Evolutionary conservation across 2,113 vertebrate species (phyloP), one percentile per base, ranked within the genome.

Genomic region (Coregonus clupeaformis): DNA sequence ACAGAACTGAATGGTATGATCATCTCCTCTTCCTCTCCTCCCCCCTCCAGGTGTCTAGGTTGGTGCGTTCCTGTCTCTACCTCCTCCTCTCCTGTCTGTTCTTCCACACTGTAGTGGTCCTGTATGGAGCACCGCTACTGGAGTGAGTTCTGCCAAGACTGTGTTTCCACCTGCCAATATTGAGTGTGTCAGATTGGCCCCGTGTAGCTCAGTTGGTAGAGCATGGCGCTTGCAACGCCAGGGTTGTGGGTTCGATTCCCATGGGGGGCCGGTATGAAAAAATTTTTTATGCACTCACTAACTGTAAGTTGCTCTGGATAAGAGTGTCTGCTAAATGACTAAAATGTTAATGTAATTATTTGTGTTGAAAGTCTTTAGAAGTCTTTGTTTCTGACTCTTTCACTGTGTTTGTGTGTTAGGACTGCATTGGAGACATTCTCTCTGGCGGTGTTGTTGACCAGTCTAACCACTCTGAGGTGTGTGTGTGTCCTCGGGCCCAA

Each of bases 401-500:
- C 5, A 24, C 24, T 49, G 13, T 29, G 6, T 73, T 16, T 82
- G n/a, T 81, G 60, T 71, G 63, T 1, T 83, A 99, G 97, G 79
- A 94, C 92, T 57, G 95, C 94, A 7, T 83, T 95, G 77, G 97
- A 99, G 89, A 99, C 98, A 0, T 99, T 98, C 89, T 94, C 95
- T 59, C 94, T 99, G 30, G 92, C 96, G 11, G 94, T 98, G 82
- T 89, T 96, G 5, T 87, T 99, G 72, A 97, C 97, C 73, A 95
- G 95, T 0, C 94, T 97, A 65, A 99, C 96, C 82, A 95, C 96
- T 2, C 85, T 99, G 72, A 93, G 96, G 62, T 98, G 97, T 86
- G 92, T 99, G 25, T 99, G 97, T 87, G 77, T 96, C 68, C 91
- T 98, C 55, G 98, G 98, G 74, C 98, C 98, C 85, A 98, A 97